A percentile compares a stretch with the other conserved stretches of the same genome.
phyloP scores from a whole-genome alignment of 2,888 invertebrate species.

The Microplitis manilae region DNA sequence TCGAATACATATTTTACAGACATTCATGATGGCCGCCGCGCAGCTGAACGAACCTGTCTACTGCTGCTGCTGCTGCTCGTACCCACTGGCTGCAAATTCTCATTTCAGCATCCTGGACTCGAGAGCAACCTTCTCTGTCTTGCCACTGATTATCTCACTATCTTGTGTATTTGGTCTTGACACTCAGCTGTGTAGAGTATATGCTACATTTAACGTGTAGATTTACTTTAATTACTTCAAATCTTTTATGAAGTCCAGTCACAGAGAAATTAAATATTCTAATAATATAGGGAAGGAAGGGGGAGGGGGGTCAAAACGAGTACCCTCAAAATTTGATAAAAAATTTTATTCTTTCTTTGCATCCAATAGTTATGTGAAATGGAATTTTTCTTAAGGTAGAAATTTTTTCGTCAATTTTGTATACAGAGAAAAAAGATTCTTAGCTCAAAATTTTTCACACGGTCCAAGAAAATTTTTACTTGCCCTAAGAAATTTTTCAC shows the following conservation, averaged over 20 bases:
- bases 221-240: conserved; percentile 7
- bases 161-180: not conserved
- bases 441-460: not conserved
- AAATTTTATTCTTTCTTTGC: no score
- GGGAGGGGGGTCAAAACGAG: no score
- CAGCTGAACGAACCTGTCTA: conserved; percentile 70
- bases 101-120: conserved; percentile 48
- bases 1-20: conserved; percentile 71
- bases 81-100: conserved; percentile 31
- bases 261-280: not conserved
- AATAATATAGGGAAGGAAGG: no score
- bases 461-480: not conserved
- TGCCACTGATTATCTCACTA: not conserved
- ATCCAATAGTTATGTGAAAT: no score
- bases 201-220: not conserved
- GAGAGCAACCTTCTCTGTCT: conserved; percentile 48
- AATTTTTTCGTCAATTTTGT: no score
- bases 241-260: not conserved
- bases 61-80: conserved; percentile 41
- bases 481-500: not conserved
- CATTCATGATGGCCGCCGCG: conserved; percentile 72
- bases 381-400: no score
- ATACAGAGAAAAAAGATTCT: not conserved
- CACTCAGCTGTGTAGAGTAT: conserved; percentile 6
- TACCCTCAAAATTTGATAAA: no score